Conservation (phyloP, 2,888 invertebrate genomes). For the Plemyria rubiginata region DNA sequence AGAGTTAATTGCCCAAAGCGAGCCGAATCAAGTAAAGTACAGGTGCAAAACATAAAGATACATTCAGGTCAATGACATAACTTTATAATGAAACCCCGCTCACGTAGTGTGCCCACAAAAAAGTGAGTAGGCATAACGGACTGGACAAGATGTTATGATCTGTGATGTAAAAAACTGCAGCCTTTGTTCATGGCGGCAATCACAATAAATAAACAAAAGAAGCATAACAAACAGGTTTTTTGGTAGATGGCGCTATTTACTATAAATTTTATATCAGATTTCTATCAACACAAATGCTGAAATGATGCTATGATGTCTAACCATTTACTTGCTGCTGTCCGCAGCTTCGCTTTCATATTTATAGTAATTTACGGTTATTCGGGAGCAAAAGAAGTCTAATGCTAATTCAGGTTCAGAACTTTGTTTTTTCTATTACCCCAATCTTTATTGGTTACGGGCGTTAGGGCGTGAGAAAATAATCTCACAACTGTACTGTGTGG, state of each 20-base stretch:
- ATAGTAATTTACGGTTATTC: too few relatives aligned
- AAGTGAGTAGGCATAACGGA: conserved; percentile 35
- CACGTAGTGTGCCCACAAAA: conserved; percentile 41
- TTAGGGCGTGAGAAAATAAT: too few relatives aligned
- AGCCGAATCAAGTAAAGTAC: not conserved
- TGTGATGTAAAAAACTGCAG: conserved; percentile 12
- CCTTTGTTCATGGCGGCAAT: not conserved
- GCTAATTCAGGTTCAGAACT: too few relatives aligned
- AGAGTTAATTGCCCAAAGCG: not conserved
- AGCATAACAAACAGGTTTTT: not conserved
- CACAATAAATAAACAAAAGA: not conserved
- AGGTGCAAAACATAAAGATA: not conserved
- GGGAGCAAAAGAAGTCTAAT: too few relatives aligned
- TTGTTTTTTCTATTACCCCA: too few relatives aligned
- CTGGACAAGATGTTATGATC: conserved; percentile 33
- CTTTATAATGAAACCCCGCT: conserved; percentile 29
- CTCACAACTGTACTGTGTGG: too few relatives aligned
- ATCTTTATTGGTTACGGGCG: too few relatives aligned
- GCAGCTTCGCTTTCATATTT: too few relatives aligned
- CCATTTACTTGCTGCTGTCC: too few relatives aligned
- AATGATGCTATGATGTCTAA: too few relatives aligned
- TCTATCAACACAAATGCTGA: too few relatives aligned
- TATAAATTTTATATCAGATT: too few relatives aligned
- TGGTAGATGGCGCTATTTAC: not conserved
- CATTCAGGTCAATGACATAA: conserved; percentile 39